Evolutionary conservation across 2,113 vertebrate species (phyloP).

Genomic region (Forbesichthys papilliferus): DNA sequence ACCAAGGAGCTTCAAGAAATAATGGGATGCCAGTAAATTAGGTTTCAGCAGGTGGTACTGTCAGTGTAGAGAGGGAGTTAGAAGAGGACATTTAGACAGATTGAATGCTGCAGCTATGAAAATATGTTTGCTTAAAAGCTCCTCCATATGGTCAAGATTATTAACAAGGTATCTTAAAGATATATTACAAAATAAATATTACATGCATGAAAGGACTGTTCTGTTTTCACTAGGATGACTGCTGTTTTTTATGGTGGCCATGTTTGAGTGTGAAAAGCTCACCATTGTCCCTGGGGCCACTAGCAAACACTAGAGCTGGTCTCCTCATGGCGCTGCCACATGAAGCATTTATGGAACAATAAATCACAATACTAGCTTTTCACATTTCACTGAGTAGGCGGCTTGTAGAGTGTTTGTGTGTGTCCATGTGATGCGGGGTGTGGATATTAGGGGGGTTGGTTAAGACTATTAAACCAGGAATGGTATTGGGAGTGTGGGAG

Average conservation of each 20-base stretch:
- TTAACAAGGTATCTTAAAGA: no score
- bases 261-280: slow-evolving; percentile 58
- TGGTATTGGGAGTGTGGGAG: slow-evolving; percentile 34
- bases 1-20: slow-evolving; percentile 25
- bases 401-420: neutral
- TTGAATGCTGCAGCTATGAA: neutral
- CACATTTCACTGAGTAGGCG: slow-evolving; percentile 47
- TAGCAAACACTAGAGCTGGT: slow-evolving; percentile 64
- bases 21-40: slow-evolving; percentile 10
- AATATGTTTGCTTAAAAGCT: slow-evolving; percentile 23
- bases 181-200: slow-evolving; percentile 22
- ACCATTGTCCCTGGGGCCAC: slow-evolving; percentile 66
- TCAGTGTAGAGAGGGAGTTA: neutral
- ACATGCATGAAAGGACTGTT: slow-evolving; percentile 10
- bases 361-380: slow-evolving; percentile 69
- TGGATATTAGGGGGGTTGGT: slow-evolving; percentile 35
- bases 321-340: slow-evolving; percentile 54
- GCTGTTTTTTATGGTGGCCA: slow-evolving; percentile 26
- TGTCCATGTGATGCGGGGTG: slow-evolving; percentile 21
- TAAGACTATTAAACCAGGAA: slow-evolving; percentile 33
- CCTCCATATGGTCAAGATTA: neutral
- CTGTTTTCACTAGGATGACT: slow-evolving; percentile 28
- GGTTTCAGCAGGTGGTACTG: neutral
- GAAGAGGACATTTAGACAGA: neutral
- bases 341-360: slow-evolving; percentile 76